phyloP scores from a whole-genome alignment of 1,140 invertebrate species.

The Drosophila rhopaloa region DNA sequence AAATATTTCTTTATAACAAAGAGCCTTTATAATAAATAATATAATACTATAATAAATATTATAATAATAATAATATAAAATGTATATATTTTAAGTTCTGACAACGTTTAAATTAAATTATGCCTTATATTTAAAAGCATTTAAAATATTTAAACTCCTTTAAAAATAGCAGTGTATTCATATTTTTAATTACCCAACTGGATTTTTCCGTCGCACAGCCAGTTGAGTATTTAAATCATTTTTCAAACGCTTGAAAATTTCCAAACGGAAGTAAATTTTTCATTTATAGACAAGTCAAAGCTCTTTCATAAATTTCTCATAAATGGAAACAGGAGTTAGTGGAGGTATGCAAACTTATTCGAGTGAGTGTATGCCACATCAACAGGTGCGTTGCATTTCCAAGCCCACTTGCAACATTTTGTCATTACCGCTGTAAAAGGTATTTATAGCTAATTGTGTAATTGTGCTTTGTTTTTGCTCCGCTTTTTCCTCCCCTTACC shows the following conservation, averaged over 20 bases:
- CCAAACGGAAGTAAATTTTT: slow-evolving; percentile 45
- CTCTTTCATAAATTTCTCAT: slow-evolving; percentile 16
- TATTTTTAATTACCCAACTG: not conserved
- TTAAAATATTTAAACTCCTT: not conserved
- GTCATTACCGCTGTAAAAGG: slow-evolving; percentile 56
- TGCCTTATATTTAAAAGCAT: not conserved
- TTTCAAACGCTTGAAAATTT: slow-evolving; percentile 22
- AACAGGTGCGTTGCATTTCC: slow-evolving; percentile 34
- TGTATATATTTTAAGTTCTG: no score
- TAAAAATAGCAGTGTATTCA: not conserved
- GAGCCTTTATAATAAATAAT: no score
- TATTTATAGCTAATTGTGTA: slow-evolving; percentile 78
- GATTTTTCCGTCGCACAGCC: not conserved
- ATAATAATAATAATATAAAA: no score
- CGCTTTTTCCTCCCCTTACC: slow-evolving; percentile 25
- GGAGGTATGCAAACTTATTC: slow-evolving; percentile 1
- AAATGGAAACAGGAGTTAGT: slow-evolving; percentile 18
- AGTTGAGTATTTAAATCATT: slow-evolving; percentile 22
- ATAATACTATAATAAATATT: no score
- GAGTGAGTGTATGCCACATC: slow-evolving; percentile 20
- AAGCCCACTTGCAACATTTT: slow-evolving; percentile 56
- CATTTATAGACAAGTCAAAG: slow-evolving; percentile 7
- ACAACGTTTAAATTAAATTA: not conserved
- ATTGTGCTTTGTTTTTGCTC: slow-evolving; percentile 66
- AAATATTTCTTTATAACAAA: no score